Conservation (phyloP, 2,797 vertebrate species). For the Parauchenoglanis punctatus region DNA sequence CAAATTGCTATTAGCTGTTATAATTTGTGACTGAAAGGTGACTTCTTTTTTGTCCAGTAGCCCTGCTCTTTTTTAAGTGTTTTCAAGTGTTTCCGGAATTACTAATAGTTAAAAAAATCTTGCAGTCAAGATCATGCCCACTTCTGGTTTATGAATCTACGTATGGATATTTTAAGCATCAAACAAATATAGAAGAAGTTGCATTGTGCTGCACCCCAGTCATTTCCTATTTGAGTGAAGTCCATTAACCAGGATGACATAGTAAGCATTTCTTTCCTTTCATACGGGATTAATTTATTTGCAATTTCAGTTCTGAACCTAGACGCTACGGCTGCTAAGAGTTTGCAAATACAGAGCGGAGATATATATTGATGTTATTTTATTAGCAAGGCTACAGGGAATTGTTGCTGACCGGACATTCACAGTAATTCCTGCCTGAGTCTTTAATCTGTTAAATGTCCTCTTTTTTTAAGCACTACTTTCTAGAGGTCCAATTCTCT, state of each 20-base stretch:
- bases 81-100: background rate
- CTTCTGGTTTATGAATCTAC: too few relatives aligned
- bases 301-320: slow-evolving; percentile 8
- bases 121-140: background rate
- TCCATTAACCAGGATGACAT: background rate
- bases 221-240: background rate
- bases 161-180: background rate
- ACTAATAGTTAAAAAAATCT: background rate
- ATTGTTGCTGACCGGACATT: background rate
- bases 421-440: slow-evolving; percentile 8
- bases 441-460: slow-evolving; percentile 16
- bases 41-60: background rate
- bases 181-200: background rate
- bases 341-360: slow-evolving; percentile 9
- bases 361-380: background rate
- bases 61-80: background rate
- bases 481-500: slow-evolving; percentile 59
- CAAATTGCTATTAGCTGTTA: background rate
- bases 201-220: background rate
- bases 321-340: background rate
- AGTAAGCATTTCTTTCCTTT: slow-evolving; percentile 1
- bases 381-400: background rate
- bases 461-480: slow-evolving; percentile 44
- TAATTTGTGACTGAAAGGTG: background rate
- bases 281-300: slow-evolving; percentile 4